Evolutionary conservation across 2,113 vertebrate species (phyloP), one percentile per base, ranked within the genome.

Genomic region (Xiphophorus hellerii): DNA sequence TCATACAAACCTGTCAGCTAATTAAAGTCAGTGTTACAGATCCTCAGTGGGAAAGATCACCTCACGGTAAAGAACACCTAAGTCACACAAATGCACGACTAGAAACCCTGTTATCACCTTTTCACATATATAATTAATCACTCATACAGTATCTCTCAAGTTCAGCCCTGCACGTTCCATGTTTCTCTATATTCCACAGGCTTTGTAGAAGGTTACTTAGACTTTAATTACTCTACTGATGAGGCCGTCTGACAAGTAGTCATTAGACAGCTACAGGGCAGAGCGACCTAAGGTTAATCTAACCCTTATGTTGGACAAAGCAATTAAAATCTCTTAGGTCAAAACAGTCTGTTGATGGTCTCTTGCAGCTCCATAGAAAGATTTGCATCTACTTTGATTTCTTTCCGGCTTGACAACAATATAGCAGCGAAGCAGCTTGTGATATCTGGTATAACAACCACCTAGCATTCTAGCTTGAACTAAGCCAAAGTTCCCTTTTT

Each of bases 251-350:
- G 22, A 73, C 81, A 74, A 77, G 70, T 71, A 81, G 84, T 90
- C 78, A 89, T 81, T 78, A 67, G 69, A 62, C 37, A 84, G 63
- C 64, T 71, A 69, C 64, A 71, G 65, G 75, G 71, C 48, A 67
- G 42, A 63, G 44, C 3, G 9, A 88, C 80, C 89, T 78, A 67
- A 63, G 66, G 78, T 86, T 83, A 85, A 81, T 90, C 80, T 73
- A 61, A 84, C 77, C 71, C 54, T 3, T 87, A 83, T 78, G 87
- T 77, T 69, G 66, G 77, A 79, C 64, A 82, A 58, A n/a, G 66
- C 63, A 78, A 83, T 74, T 81, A 77, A 85, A 78, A 58, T 84
- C 76, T 84, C 75, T 61, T 22, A 62, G 71, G 84, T 44, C 61
- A 62, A 28, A 76, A 12, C 39, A 61, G 67, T 29, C 44, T 79